A percentile compares a stretch with the other conserved stretches of the same genome.
Conservation (phyloP, 2,888 invertebrate genomes). For the Amblyjoppa proteus region DNA sequence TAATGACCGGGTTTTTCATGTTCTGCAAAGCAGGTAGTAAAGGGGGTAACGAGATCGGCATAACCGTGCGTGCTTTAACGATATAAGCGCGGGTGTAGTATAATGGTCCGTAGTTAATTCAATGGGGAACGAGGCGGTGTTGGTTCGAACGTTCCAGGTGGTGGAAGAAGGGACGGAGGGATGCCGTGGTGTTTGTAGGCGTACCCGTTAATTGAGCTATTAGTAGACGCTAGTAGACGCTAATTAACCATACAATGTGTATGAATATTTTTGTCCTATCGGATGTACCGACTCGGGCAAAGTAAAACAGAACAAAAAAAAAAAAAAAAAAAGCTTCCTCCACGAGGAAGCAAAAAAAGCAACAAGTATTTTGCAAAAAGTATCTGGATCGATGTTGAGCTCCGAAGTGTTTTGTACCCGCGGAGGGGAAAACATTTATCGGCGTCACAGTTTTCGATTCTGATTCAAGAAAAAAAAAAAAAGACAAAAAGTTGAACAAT, state of each 20-base stretch:
- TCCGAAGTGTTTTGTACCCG: neutral
- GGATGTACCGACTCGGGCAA: neutral
- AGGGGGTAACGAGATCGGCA: constrained; percentile 27
- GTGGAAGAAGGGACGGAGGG: constrained; percentile 24
- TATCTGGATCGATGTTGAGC: constrained; percentile 13
- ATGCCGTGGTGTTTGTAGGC: neutral
- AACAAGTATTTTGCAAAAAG: neutral
- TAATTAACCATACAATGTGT: constrained; percentile 66
- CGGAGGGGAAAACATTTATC: neutral
- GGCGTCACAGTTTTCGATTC: neutral
- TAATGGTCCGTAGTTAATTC: constrained; percentile 70
- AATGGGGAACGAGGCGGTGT: constrained; percentile 56
- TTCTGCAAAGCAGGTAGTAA: constrained; percentile 28
- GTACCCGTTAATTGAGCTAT: constrained; percentile 72
- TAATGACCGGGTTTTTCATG: constrained; percentile 30
- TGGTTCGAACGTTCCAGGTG: constrained; percentile 27
- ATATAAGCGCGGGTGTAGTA: constrained; percentile 63
- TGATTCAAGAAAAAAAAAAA: neutral
- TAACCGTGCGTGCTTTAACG: constrained; percentile 64
- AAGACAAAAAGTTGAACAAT: too few relatives aligned
- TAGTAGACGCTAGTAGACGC: constrained; percentile 69
- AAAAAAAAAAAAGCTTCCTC: neutral
- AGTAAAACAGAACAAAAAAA: neutral
- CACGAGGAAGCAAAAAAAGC: neutral
- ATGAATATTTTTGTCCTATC: constrained; percentile 33